Conservation (phyloP, 2,888 invertebrate genomes). For the Disparrhopalites patrizii region DNA sequence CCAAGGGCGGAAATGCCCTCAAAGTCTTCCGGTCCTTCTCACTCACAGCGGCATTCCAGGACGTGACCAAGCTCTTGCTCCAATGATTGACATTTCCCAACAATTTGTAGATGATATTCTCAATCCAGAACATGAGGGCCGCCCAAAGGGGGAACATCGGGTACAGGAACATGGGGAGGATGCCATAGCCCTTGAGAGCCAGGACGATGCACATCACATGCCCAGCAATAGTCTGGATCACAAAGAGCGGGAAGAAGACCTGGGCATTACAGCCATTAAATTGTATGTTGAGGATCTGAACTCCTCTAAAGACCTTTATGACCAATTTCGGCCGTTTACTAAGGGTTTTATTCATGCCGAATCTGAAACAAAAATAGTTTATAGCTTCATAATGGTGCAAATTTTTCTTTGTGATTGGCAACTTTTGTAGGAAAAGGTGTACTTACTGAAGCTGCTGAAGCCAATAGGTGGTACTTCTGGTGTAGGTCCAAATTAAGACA, state of each 20-base stretch:
- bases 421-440: neutral
- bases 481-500: constrained; percentile 1
- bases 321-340: neutral
- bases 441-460: neutral
- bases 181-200: neutral
- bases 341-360: neutral
- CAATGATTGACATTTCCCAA: neutral
- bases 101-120: neutral
- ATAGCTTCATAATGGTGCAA: too few relatives aligned
- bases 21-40: neutral
- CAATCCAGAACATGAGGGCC: neutral
- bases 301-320: neutral
- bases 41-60: neutral
- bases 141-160: neutral
- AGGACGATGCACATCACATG: neutral
- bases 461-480: neutral
- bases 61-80: neutral
- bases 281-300: neutral
- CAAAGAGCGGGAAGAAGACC: neutral
- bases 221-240: neutral
- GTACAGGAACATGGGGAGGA: neutral
- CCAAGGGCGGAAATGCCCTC: constrained; percentile 1
- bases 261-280: neutral
- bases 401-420: too few relatives aligned
- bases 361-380: too few relatives aligned